phyloP scores from a whole-genome alignment of 1,140 invertebrate species.

The Pseudomyrmex pallidus region DNA sequence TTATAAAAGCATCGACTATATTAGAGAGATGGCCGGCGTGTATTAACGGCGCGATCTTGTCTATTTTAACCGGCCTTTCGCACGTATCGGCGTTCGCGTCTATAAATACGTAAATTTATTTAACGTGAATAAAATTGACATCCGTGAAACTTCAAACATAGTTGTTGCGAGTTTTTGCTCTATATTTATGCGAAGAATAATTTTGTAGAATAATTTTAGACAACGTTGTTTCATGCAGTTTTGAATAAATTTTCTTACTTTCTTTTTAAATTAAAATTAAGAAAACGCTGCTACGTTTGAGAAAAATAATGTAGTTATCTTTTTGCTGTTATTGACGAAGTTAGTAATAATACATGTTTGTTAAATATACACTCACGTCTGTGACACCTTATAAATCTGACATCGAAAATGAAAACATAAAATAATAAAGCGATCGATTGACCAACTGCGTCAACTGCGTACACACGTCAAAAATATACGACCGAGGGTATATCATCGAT shows the following conservation, averaged over 20 bases:
- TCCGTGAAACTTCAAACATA: not conserved
- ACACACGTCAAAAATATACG: slow-evolving; percentile 59
- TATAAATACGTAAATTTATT: slow-evolving; percentile 5
- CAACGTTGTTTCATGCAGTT: not conserved
- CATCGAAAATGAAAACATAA: slow-evolving; percentile 48
- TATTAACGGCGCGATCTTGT: not conserved
- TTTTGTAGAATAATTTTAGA: not conserved
- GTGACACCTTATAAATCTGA: slow-evolving; percentile 49
- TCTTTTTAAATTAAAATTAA: not conserved
- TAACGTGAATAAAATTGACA: not conserved
- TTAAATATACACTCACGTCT: slow-evolving; percentile 8
- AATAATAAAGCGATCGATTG: slow-evolving; percentile 79
- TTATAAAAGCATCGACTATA: slow-evolving; percentile 32
- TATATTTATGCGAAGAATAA: not conserved
- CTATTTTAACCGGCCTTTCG: slow-evolving; percentile 6
- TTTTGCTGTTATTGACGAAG: not conserved
- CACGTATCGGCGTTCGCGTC: not conserved
- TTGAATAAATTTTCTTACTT: not conserved
- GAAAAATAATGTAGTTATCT: slow-evolving; percentile 8
- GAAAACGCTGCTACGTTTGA: not conserved
- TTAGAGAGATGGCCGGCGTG: not conserved
- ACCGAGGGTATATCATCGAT: slow-evolving; percentile 47
- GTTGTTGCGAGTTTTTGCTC: not conserved
- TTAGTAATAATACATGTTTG: slow-evolving; percentile 4
- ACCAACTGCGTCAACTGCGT: slow-evolving; percentile 42